Conservation (phyloP, 2,113 vertebrate genomes). For the Phrynosoma platyrhinos region DNA sequence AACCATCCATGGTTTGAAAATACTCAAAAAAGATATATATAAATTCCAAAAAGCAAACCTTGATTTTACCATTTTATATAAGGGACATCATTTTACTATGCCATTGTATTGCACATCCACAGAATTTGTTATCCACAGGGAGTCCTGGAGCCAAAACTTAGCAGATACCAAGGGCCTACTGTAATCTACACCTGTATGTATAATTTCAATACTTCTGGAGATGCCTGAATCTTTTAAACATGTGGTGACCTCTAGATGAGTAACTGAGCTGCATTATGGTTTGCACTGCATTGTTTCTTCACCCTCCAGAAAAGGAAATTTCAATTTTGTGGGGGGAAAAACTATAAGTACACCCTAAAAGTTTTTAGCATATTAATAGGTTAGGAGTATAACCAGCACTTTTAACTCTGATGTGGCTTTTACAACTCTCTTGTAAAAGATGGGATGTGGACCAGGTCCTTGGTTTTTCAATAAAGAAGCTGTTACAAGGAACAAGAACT, state of each 20-base stretch:
- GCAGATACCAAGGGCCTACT: too few relatives aligned
- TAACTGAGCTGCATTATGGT: too few relatives aligned
- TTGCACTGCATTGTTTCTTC: background rate
- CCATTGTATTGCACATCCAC: too few relatives aligned
- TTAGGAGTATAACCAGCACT: background rate
- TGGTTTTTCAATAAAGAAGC: background rate
- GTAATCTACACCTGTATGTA: background rate
- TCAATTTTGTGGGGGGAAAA: background rate
- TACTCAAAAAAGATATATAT: too few relatives aligned
- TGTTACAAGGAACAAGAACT: slow-evolving; percentile 13
- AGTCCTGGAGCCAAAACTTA: too few relatives aligned
- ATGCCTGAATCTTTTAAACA: background rate
- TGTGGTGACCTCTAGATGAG: background rate
- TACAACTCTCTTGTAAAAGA: background rate
- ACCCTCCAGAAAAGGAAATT: background rate
- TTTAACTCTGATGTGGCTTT: background rate
- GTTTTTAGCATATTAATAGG: background rate
- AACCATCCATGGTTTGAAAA: too few relatives aligned
- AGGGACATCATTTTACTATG: too few relatives aligned
- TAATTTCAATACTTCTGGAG: background rate
- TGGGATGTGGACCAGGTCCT: background rate
- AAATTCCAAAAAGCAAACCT: too few relatives aligned
- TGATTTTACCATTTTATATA: too few relatives aligned
- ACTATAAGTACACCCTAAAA: slow-evolving; percentile 20
- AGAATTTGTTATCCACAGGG: too few relatives aligned